These are phyloP conservation scores for Palythoa heliodiscus DNA, from an alignment of 92 coral and sea anemone genomes.

Conservation along the genomic window DNA sequence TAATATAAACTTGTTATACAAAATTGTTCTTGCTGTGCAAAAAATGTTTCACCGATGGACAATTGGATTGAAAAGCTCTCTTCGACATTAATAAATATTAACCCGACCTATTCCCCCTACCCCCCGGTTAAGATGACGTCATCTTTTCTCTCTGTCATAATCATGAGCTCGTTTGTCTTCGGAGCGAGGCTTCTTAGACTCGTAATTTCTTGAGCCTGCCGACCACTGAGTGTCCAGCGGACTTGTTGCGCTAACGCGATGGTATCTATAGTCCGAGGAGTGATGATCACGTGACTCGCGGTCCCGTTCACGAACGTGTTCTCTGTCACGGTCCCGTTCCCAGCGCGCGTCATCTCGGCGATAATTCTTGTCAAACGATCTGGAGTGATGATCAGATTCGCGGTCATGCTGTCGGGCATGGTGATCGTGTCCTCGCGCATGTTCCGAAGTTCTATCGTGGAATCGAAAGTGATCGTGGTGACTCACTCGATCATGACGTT, in stretches of 20 bases:
- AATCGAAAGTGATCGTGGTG: constrained; percentile 53
- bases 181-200: constrained; percentile 62
- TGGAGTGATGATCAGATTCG: constrained; percentile 74
- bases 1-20: constrained; percentile 4
- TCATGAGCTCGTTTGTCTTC: constrained; percentile 68
- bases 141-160: constrained; percentile 76
- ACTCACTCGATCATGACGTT: constrained; percentile 65
- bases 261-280: constrained; percentile 70
- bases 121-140: constrained; percentile 40
- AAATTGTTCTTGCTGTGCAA: background rate
- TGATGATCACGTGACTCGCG: constrained; percentile 80
- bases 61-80: background rate
- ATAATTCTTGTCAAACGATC: constrained; percentile 67
- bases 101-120: background rate
- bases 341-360: constrained; percentile 48
- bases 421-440: constrained; percentile 78
- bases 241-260: constrained; percentile 15
- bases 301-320: constrained; percentile 58
- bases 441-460: constrained; percentile 62
- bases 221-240: constrained; percentile 43
- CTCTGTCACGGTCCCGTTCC: constrained; percentile 38
- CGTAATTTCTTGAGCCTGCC: constrained; percentile 52
- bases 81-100: constrained; percentile 21
- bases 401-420: constrained; percentile 75
- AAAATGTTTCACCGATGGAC: background rate